These are phyloP conservation scores for Sesamia nonagrioides DNA, from an alignment of 1,140 invertebrate species.

Conservation along the genomic window DNA sequence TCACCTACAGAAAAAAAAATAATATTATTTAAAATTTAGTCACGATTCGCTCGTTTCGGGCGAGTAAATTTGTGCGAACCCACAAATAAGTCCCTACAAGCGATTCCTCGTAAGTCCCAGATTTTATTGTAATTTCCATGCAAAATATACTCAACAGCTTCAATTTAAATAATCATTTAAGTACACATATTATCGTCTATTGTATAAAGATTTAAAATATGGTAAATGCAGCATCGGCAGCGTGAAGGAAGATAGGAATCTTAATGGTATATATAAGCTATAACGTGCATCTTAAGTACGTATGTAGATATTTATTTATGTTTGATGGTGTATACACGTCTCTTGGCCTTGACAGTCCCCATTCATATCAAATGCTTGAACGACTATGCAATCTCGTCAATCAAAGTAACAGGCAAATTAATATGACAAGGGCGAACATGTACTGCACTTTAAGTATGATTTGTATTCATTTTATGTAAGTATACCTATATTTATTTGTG, in stretches of 20 bases:
- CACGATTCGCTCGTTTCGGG: too few relatives aligned
- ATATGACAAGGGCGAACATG: constrained; percentile 22
- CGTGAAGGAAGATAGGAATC: constrained; percentile 56
- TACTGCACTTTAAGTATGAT: not conserved
- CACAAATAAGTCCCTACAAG: too few relatives aligned
- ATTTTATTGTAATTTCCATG: constrained; percentile 39
- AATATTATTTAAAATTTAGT: too few relatives aligned
- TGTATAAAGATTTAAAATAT: constrained; percentile 42
- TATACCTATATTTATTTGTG: not conserved
- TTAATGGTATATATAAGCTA: constrained; percentile 58
- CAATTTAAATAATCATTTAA: constrained; percentile 51
- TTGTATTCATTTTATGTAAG: not conserved
- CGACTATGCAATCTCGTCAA: constrained; percentile 19
- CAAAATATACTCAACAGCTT: constrained; percentile 39
- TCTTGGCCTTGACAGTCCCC: constrained; percentile 15
- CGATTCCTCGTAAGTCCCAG: not conserved
- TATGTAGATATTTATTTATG: constrained; percentile 35
- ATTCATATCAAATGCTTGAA: constrained; percentile 29
- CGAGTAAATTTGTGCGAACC: too few relatives aligned
- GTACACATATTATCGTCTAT: constrained; percentile 42
- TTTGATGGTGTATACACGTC: not conserved
- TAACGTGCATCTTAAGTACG: constrained; percentile 42
- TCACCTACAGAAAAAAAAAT: too few relatives aligned
- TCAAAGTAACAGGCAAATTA: constrained; percentile 19
- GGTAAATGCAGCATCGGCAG: constrained; percentile 38